Percentiles rank a stretch among this genome's conserved stretches.
Conservation (phyloP, 37 sponge, comb jelly and placozoan species). For the Crambe crambe region DNA sequence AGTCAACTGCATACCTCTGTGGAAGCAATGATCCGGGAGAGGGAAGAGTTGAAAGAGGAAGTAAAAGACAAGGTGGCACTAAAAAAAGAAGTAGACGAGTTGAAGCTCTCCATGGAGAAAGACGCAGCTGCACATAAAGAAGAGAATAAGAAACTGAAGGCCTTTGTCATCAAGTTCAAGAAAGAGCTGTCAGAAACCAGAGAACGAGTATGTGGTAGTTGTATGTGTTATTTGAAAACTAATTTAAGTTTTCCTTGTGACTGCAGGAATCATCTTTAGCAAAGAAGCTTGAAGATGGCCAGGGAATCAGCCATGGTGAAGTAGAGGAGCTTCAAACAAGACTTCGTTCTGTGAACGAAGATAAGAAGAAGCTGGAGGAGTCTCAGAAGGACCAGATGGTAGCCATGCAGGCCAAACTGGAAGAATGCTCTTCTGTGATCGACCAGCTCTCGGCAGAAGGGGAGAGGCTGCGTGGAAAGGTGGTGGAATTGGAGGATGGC, state of each 20-base stretch:
- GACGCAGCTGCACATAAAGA: slow-evolving; percentile 35
- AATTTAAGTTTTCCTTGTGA: background rate
- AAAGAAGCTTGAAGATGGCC: slow-evolving; percentile 25
- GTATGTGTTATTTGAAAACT: background rate
- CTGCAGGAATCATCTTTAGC: slow-evolving; percentile 27
- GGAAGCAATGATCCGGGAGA: background rate
- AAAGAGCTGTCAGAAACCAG: slow-evolving; percentile 71
- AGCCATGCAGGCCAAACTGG: background rate
- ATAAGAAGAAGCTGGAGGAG: slow-evolving; percentile 6
- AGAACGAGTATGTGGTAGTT: background rate
- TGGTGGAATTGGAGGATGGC: slow-evolving; percentile 3
- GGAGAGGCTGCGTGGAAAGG: background rate
- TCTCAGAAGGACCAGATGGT: background rate
- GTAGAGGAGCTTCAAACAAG: slow-evolving; percentile 21
- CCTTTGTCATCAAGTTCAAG: slow-evolving; percentile 62
- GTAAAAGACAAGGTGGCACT: slow-evolving; percentile 4
- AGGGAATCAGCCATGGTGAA: background rate
- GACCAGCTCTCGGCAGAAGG: background rate
- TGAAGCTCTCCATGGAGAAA: background rate
- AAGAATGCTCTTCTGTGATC: background rate
- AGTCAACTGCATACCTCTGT: background rate
- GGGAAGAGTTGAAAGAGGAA: background rate
- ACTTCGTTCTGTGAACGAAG: background rate
- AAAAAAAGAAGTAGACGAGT: background rate
- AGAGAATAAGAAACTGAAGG: slow-evolving; percentile 72